Evolutionary conservation across 2,888 invertebrate genomes (phyloP).

Genomic region (Tetramorium bicarinatum): DNA sequence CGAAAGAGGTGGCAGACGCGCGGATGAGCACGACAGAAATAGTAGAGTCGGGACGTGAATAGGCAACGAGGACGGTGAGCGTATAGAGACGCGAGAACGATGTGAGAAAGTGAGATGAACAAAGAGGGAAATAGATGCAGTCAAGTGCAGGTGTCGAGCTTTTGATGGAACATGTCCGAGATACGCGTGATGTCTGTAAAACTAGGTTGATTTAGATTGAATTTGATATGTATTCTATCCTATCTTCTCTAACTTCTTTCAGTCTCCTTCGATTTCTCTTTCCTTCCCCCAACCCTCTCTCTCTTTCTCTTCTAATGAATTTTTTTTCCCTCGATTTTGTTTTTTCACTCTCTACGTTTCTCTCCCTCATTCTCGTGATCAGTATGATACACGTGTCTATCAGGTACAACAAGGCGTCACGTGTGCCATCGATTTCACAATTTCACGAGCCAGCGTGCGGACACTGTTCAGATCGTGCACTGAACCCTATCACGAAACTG

Average conservation of each 20-base stretch:
- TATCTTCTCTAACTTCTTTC: background rate
- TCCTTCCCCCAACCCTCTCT: background rate
- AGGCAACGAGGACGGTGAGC: constrained; percentile 38
- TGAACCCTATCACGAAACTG: constrained; percentile 21
- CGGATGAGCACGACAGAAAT: constrained; percentile 45
- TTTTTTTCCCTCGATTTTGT: background rate
- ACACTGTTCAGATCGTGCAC: background rate
- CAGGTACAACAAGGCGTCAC: background rate
- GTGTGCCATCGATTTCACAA: constrained; percentile 35
- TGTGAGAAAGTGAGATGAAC: constrained; percentile 31
- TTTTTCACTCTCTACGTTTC: background rate
- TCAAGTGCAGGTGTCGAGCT: constrained; percentile 58
- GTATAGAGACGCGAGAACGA: background rate
- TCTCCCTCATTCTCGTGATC: background rate
- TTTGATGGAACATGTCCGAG: constrained; percentile 62
- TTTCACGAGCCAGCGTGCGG: background rate
- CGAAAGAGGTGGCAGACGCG: constrained; percentile 36
- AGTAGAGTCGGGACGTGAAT: constrained; percentile 43
- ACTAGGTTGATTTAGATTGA: constrained; percentile 77
- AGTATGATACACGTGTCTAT: constrained; percentile 11
- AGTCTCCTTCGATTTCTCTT: background rate
- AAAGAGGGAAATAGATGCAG: constrained; percentile 42
- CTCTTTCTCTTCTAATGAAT: constrained; percentile 3
- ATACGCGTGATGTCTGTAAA: constrained; percentile 61
- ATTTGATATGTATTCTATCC: constrained; percentile 63